phyloP scores from a whole-genome alignment of 2,113 vertebrate species.

The Carassius auratus region DNA sequence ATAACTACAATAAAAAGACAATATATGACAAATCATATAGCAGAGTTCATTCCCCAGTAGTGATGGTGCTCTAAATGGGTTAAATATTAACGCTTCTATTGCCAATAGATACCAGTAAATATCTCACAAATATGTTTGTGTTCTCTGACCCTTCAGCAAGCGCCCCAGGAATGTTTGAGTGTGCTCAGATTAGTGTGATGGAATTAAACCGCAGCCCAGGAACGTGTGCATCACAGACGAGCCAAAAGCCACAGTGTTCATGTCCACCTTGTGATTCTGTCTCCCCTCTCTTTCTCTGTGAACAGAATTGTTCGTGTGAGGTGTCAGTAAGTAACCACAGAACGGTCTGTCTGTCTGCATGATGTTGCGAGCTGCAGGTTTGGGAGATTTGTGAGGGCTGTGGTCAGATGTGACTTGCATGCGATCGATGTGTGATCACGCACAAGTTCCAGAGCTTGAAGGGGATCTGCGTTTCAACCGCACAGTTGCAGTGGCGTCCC shows the following conservation, averaged over 20 bases:
- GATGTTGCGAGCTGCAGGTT: conserved; percentile 39
- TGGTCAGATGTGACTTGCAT: conserved; percentile 39
- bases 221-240: conserved; percentile 48
- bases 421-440: background rate
- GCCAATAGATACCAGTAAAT: background rate
- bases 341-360: conserved; percentile 64
- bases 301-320: conserved; percentile 79
- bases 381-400: background rate
- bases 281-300: conserved; percentile 44
- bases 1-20: too few relatives aligned
- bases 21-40: too few relatives aligned
- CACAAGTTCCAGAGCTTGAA: conserved; percentile 3
- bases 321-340: conserved; percentile 78
- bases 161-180: conserved; percentile 61
- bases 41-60: background rate
- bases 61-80: background rate
- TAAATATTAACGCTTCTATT: background rate
- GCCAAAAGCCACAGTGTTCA: background rate
- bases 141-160: conserved; percentile 54
- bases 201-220: conserved; percentile 54
- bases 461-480: background rate
- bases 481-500: background rate
- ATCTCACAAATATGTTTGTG: background rate
- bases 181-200: conserved; percentile 54
- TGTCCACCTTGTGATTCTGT: conserved; percentile 27